Evolutionary conservation across 92 coral and sea anemone species (phyloP), one percentile per base, ranked within the genome.

Genomic region (Micromussa lordhowensis): DNA sequence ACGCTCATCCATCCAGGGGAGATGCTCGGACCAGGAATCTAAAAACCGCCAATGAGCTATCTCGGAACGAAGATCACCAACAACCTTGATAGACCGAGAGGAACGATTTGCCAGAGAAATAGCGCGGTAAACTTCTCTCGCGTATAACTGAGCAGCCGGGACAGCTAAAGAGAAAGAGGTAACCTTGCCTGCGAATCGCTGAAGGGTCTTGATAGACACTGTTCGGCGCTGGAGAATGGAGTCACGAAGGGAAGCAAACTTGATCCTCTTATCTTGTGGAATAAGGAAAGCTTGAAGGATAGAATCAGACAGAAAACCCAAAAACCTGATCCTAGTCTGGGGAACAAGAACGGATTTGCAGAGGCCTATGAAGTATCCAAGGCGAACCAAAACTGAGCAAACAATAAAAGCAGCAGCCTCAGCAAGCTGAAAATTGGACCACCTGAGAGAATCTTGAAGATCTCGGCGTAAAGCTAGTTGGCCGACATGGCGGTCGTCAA

Each of bases 401-500:
- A 54, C 84, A 80, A 92, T 89, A 73, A 82, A 92, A 7, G 93
- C 88, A 30, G 82, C 88, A 40, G 93, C 95, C 64, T 86, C 87
- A 0, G 91, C 93, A 12, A 82, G 77, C 71, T 82, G 88, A 16
- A 80, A 64, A 51, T 92, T 82, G 82, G 84, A 90, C 89, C 92
- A 82, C 53, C 61, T 30, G 85, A 29, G 38, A 7, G 79, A 44
- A 35, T 16, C 35, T 12, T 86, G 18, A 30, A 86, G 38, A 92
- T n/a, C 86, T 85, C 85, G 59, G 85, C 91, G 53, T 55, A 55
- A 44, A 44, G 12, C 51, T 5, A 44, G 51, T 44, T 44, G 51
- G 51, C 57, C 44, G n/a, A 30, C 54, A 22, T 76, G 30, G 28
- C 44, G 81, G 54, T 76, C 81, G 81, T 76, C 44, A 34, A 76